Percentiles rank a stretch among this genome's conserved stretches.
Conservation (phyloP, 2,113 vertebrate species). For the Axis porcinus region DNA sequence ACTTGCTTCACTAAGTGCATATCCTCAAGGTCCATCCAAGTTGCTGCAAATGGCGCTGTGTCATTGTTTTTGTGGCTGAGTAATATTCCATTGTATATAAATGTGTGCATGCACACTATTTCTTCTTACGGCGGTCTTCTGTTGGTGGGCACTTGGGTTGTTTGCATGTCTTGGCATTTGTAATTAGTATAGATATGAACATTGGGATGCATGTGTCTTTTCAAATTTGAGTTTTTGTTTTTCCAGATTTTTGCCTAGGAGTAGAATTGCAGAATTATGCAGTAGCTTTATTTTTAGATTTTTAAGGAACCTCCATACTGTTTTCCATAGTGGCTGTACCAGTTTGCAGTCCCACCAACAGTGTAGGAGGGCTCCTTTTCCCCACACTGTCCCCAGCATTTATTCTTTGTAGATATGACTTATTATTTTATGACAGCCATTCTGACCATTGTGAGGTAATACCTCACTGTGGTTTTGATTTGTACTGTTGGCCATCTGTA, state of each 20-base stretch:
- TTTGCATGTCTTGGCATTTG: neutral
- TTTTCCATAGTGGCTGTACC: neutral
- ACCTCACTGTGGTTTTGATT: neutral
- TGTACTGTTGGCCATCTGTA: neutral
- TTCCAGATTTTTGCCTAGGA: neutral
- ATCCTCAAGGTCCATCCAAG: neutral
- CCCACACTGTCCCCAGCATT: neutral
- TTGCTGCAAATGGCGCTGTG: neutral
- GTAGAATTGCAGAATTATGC: neutral
- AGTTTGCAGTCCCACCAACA: neutral
- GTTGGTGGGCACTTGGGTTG: neutral
- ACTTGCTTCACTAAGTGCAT: neutral
- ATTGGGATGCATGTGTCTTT: neutral
- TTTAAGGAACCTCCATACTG: neutral
- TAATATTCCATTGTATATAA: rapidly evolving
- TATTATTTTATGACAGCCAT: neutral
- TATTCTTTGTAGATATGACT: neutral
- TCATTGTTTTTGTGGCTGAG: neutral
- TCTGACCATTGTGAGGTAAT: neutral
- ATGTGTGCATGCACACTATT: rapidly evolving
- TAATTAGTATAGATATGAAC: neutral
- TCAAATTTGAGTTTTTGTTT: neutral
- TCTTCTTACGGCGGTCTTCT: neutral
- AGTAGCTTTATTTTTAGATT: neutral
- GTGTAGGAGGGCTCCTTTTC: neutral